Evolutionary conservation across 2,888 invertebrate species (phyloP), one percentile per base, ranked within the genome.

Genomic region (Caenorhabditis wallacei): DNA sequence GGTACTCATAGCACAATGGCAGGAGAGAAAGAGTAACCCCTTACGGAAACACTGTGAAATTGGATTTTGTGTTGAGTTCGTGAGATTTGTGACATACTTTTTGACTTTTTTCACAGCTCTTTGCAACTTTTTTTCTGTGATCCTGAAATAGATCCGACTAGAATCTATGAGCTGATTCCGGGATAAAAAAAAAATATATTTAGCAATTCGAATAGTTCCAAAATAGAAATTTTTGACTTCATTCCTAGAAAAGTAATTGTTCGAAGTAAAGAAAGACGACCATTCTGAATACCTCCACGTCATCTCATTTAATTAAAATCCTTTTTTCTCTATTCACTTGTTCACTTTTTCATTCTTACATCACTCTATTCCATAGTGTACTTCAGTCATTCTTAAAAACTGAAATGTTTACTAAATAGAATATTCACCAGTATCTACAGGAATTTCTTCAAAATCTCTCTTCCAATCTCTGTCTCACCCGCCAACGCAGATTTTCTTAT

Each of bases 271-370:
- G 43, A 43, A 2, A 43, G n/a, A 2, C 18, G 18, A 48, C 46
- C 46, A 48, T 13, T 18, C 46, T 48, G 8, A 48, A 48, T 48
- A 48, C 46, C 46, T 48, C n/a, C 59, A 63, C 78, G 78, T 78
- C 69, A 69, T 69, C 20, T 46, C 26, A 76, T 76, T 69, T 69
- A 69, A 76, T 69, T 78, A 69, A 35, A 69, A 59, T 59, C 57
- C 24, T 26, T 20, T 26, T 56, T 20, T 40, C 51, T 40, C 30
- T 40, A 2, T 57, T 66, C 5, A 18, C 24, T 35, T 75, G 48
- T 24, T 48, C 16, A 18, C 30, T 63, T 20, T 24, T 37, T n/a
- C n/a, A 22, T 43, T 26, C 35, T 68, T 54, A 53, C 56, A 26
- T 43, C 30, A 26, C 30, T 61, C 40, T 13, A 40, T 64, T 26